Evolutionary conservation across 2,888 invertebrate genomes (phyloP), one percentile per base, ranked within the genome.

Genomic region (Rhagium mordax): DNA sequence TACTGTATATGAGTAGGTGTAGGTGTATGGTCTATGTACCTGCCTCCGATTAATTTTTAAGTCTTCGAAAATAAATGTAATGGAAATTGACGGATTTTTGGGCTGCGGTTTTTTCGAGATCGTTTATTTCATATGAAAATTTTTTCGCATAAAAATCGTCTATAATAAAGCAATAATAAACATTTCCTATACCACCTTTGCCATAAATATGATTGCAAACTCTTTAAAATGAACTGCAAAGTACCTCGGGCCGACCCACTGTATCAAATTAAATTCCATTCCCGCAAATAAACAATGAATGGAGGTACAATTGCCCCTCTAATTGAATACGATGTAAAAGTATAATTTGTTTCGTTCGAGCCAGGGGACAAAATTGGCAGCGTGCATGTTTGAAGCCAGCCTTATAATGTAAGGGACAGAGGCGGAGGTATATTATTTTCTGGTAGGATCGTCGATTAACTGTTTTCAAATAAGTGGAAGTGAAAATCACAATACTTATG

Each of bases 311-410:
- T 53, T 21, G 53, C 5, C 21, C 55, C 24, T 41, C 24, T 55
- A 55, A 55, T 55, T 55, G 55, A 24, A 55, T 55, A 24, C 55
- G 24, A 55, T 55, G 55, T 55, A 55, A 55, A 55, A 55, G 24
- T 55, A 24, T 21, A 55, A 55, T 24, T 55, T 24, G 24, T 24
- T 24, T 6, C 55, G 4, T 20, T 55, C 20, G 3, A 24, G 21
- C 55, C 55, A 2, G 55, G 24, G 55, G 55, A 55, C 55, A 41
- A 55, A 55, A 24, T 55, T 24, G 24, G 24, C 55, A 24, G 24
- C 20, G 55, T 24, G 21, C 21, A 24, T 55, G 41, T 4, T 41
- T 41, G 41, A 5, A n/a, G 41, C 41, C 41, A 13, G n/a, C 41
- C 1, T 41, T 41, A 41, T 41, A 41, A 41, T 41, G 13, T 41